These are phyloP conservation scores for Babyrousa celebensis DNA, from an alignment of 2,797 vertebrate species.

Conservation along the genomic window DNA sequence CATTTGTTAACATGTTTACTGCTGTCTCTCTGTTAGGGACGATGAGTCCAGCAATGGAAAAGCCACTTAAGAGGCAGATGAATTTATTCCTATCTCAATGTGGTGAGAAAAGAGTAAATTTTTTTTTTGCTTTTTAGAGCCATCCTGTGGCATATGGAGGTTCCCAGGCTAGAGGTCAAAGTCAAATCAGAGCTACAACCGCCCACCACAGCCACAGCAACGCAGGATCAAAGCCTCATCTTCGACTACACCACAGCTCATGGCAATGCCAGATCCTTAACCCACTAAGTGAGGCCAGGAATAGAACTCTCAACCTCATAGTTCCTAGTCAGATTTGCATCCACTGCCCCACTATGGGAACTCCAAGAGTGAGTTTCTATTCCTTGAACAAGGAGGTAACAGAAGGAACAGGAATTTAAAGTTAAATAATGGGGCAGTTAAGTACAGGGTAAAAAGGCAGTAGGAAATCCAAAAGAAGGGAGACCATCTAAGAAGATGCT, in stretches of 20 bases:
- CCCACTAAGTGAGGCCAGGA: too few relatives aligned
- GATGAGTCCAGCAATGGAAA: not conserved
- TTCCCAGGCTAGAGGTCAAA: too few relatives aligned
- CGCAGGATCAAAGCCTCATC: too few relatives aligned
- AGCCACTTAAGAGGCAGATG: not conserved
- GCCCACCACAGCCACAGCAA: too few relatives aligned
- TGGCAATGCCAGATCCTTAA: too few relatives aligned
- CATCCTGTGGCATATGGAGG: too few relatives aligned
- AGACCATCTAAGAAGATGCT: not conserved
- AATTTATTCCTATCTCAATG: not conserved
- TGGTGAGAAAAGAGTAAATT: not conserved
- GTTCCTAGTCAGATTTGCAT: too few relatives aligned
- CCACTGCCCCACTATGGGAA: too few relatives aligned
- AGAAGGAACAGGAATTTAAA: slow-evolving; percentile 13
- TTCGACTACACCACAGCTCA: too few relatives aligned
- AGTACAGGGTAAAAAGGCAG: not conserved
- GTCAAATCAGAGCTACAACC: too few relatives aligned
- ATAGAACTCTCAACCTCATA: too few relatives aligned
- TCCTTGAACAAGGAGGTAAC: slow-evolving; percentile 7
- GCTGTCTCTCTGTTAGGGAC: not conserved
- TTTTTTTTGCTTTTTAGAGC: not conserved
- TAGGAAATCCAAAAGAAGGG: not conserved
- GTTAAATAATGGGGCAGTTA: not conserved
- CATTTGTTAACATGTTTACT: not conserved
- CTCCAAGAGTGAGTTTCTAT: not conserved